phyloP scores from a whole-genome alignment of 2,113 vertebrate genomes.

The Thunnus maccoyii region DNA sequence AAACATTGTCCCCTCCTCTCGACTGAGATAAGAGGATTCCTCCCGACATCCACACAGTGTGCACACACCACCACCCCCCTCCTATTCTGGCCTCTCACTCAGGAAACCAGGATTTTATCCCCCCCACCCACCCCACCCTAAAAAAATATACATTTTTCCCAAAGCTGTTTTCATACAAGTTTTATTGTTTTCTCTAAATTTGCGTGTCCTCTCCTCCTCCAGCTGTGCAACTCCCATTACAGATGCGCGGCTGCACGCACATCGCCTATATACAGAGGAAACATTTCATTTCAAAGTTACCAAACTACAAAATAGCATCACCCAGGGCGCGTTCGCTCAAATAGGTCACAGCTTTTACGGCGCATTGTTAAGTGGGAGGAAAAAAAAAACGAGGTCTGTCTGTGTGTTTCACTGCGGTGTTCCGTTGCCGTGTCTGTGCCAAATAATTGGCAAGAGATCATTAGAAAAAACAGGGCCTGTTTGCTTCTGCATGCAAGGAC shows the following conservation, averaged over 20 bases:
- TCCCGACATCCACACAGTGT: neutral
- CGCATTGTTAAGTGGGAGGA: neutral
- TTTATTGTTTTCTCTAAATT: neutral
- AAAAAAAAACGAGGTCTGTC: neutral
- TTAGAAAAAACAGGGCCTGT: constrained; percentile 45
- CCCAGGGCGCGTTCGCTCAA: constrained; percentile 26
- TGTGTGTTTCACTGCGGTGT: neutral
- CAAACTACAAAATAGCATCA: constrained; percentile 39
- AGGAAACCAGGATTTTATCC: neutral
- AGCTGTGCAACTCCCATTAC: neutral
- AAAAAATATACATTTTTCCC: neutral
- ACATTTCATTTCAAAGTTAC: constrained; percentile 17
- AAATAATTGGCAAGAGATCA: constrained; percentile 56
- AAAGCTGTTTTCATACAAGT: neutral
- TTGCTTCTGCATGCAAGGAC: constrained; percentile 30
- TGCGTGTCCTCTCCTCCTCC: neutral
- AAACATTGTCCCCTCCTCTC: neutral
- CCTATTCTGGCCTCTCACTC: constrained; percentile 7
- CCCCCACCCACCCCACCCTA: too few species aligned
- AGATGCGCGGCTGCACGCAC: neutral
- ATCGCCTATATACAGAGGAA: neutral
- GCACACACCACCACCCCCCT: neutral
- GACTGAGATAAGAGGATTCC: neutral
- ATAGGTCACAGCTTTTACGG: constrained; percentile 49
- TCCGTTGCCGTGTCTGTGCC: constrained; percentile 18